Evolutionary conservation across 2,113 vertebrate genomes (phyloP).

Genomic region (Zosterops japonicus): DNA sequence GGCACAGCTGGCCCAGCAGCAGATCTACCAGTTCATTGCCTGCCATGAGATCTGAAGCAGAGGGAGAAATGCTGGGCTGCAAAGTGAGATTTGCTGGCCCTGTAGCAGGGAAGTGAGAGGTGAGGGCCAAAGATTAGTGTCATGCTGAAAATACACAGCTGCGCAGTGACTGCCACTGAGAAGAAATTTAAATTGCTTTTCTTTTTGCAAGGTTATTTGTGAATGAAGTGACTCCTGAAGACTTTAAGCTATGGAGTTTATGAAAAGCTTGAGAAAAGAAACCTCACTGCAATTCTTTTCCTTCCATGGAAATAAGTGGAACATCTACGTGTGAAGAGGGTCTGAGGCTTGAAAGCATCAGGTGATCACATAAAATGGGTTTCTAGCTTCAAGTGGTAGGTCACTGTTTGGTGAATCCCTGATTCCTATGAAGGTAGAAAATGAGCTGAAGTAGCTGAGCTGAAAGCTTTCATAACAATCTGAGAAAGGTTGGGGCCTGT

Average conservation of each 20-base stretch:
- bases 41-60: not conserved
- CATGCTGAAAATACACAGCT: not conserved
- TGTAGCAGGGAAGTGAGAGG: not conserved
- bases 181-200: not conserved
- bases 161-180: not conserved
- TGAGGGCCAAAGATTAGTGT: not conserved
- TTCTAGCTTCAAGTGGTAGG: not conserved
- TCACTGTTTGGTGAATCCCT: not conserved
- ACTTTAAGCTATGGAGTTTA: not conserved
- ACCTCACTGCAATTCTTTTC: not conserved
- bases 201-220: not conserved
- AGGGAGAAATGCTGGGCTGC: not conserved
- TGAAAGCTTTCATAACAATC: not conserved
- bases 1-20: not conserved
- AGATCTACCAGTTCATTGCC: not conserved
- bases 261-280: not conserved
- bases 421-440: not conserved
- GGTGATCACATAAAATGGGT: not conserved
- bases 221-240: not conserved
- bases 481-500: not conserved
- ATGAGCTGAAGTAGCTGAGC: not conserved
- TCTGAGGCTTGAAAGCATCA: not conserved
- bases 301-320: not conserved
- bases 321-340: not conserved
- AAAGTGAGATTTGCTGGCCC: not conserved